Conservation (phyloP, 2,113 vertebrate species). For the Ophthalmolycus amberensis region DNA sequence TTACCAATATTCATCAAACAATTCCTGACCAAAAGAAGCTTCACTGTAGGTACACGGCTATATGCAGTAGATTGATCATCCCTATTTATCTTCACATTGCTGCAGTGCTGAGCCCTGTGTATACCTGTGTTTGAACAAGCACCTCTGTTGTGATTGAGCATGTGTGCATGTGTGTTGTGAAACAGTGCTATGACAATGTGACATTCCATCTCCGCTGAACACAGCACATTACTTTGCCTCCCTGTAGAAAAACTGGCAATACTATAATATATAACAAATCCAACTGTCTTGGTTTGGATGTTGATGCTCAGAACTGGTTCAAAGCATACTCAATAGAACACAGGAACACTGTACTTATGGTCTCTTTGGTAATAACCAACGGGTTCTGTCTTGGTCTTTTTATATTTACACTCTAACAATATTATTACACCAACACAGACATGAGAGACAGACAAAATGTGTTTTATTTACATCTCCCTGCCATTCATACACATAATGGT, state of each 20-base stretch:
- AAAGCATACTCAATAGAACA: neutral
- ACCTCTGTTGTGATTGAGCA: neutral
- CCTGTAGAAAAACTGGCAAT: neutral
- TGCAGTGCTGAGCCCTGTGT: neutral
- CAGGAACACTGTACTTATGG: neutral
- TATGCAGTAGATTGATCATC: neutral
- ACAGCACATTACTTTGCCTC: neutral
- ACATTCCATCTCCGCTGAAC: neutral
- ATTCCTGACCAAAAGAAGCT: neutral
- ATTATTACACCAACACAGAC: too few species aligned
- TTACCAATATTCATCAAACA: neutral
- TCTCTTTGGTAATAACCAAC: neutral
- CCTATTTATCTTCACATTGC: neutral
- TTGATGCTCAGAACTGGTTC: neutral
- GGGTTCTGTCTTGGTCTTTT: neutral
- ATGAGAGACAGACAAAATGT: too few species aligned
- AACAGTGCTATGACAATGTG: neutral
- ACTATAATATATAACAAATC: neutral
- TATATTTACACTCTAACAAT: too few species aligned
- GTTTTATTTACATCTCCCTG: too few species aligned
- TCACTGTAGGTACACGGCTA: neutral
- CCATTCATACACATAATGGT: too few species aligned
- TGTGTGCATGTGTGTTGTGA: neutral
- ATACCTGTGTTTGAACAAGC: constrained; percentile 10
- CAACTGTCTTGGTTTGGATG: neutral